phyloP scores from a whole-genome alignment of 2,113 vertebrate genomes.

The Dolichotis patagonum region DNA sequence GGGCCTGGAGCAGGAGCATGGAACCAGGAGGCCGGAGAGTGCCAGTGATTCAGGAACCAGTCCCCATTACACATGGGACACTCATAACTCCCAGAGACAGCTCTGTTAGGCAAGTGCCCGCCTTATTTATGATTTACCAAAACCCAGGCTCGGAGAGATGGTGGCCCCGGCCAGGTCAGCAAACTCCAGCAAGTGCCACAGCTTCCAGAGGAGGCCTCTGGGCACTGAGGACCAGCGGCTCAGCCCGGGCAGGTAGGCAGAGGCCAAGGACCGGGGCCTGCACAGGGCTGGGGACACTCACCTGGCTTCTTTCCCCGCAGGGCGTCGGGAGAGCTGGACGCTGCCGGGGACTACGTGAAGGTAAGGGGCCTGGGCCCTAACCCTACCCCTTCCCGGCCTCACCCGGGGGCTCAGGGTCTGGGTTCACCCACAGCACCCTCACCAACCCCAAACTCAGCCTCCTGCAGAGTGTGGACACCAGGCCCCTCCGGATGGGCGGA shows the following conservation, averaged over 20 bases:
- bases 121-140: neutral
- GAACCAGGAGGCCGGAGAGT: fast-evolving
- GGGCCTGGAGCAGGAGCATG: neutral
- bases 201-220: neutral
- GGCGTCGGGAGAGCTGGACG: constrained; percentile 80
- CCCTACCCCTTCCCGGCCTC: neutral
- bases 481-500: neutral
- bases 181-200: neutral
- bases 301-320: constrained; percentile 76
- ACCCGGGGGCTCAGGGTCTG: neutral
- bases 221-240: neutral
- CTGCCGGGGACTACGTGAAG: constrained; percentile 88
- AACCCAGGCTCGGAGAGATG: neutral
- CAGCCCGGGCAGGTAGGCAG: neutral
- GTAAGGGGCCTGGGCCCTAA: constrained; percentile 78
- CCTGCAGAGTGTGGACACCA: neutral
- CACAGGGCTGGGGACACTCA: neutral
- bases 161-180: neutral
- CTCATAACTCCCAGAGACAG: neutral
- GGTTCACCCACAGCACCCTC: neutral
- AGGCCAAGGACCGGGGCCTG: neutral
- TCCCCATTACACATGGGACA: fast-evolving
- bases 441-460: neutral
- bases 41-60: neutral
- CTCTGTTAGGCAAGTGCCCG: fast-evolving